Conservation (phyloP, 2,113 vertebrate genomes). For the Corythornis cristatus region DNA sequence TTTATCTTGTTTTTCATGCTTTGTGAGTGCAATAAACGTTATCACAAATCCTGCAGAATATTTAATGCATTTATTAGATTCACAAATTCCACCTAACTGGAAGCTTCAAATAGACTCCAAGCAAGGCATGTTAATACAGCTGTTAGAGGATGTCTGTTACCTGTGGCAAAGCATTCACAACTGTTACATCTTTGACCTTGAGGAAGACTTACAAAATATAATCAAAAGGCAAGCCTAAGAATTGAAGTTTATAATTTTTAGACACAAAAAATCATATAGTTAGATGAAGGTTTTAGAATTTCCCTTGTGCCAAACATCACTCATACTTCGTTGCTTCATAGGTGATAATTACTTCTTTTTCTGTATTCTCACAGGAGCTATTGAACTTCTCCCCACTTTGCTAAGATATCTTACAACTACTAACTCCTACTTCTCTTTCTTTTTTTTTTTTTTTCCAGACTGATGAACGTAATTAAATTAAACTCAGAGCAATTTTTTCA, state of each 20-base stretch:
- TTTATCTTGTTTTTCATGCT: neutral
- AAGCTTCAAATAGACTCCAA: neutral
- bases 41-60: neutral
- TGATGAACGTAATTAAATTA: neutral
- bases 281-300: neutral
- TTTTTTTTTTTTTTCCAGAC: neutral
- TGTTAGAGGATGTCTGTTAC: neutral
- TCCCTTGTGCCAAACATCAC: neutral
- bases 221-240: neutral
- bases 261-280: neutral
- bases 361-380: neutral
- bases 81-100: neutral
- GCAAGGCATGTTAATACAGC: neutral
- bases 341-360: conserved; percentile 24
- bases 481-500: neutral
- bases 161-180: neutral
- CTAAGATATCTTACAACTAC: neutral
- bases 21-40: neutral
- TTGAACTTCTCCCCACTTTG: neutral
- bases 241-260: neutral
- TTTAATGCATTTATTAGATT: neutral
- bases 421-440: neutral
- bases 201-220: neutral
- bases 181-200: neutral
- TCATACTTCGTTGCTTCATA: neutral